Evolutionary conservation across 2,888 invertebrate genomes (phyloP).

Genomic region (Timema podura): DNA sequence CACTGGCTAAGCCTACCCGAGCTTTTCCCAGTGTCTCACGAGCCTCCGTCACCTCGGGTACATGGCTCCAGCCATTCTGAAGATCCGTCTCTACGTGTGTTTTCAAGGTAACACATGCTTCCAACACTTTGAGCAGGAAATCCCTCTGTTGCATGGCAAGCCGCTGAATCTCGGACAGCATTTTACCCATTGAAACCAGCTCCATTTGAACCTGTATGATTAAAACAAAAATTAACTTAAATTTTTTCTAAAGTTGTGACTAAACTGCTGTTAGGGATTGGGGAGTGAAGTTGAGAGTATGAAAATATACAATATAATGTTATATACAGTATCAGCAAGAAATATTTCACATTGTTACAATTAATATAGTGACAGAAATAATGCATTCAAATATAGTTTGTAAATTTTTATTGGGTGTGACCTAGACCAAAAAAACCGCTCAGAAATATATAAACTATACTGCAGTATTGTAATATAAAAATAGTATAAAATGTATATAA

Average conservation of each 20-base stretch:
- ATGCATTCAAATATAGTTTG: too few species aligned
- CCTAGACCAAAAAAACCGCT: too few species aligned
- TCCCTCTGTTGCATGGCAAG: conserved; percentile 66
- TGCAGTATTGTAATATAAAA: too few species aligned
- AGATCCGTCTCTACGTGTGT: conserved; percentile 71
- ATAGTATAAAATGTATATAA: too few species aligned
- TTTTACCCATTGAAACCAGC: conserved; percentile 62
- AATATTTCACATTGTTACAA: too few species aligned
- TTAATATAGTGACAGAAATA: too few species aligned
- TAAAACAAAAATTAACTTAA: not conserved
- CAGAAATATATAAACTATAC: too few species aligned
- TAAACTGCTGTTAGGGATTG: too few species aligned
- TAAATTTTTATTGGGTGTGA: too few species aligned
- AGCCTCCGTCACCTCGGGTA: conserved; percentile 61
- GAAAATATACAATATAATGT: too few species aligned
- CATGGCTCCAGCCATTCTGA: conserved; percentile 61
- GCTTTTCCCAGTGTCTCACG: conserved; percentile 59
- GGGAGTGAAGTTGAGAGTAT: too few species aligned
- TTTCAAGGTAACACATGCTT: conserved; percentile 69
- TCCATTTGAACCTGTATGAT: conserved; percentile 55
- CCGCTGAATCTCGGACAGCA: conserved; percentile 65
- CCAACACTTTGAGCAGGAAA: conserved; percentile 66
- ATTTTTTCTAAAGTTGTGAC: not conserved
- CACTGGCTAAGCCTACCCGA: conserved; percentile 55
- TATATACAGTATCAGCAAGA: too few species aligned